A percentile compares a stretch with the other conserved stretches of the same genome.
phyloP scores from a whole-genome alignment of 2,113 vertebrate genomes.

The Alexandromys fortis region DNA sequence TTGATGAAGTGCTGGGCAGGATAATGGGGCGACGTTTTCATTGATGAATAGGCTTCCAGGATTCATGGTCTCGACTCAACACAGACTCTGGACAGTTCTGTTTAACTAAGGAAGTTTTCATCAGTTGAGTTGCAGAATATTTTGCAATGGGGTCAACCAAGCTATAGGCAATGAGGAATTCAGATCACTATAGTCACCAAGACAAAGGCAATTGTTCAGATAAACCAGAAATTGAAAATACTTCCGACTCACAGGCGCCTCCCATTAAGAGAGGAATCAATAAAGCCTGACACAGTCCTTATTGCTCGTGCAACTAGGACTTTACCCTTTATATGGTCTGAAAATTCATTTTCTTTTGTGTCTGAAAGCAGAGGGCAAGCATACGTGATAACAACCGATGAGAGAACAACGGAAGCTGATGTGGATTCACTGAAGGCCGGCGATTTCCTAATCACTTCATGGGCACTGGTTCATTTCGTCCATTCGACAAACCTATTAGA shows the following conservation, averaged over 20 bases:
- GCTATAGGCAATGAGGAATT: background rate
- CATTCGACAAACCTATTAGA: background rate
- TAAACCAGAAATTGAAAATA: conserved; percentile 62
- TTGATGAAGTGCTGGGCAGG: background rate
- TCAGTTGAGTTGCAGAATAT: conserved; percentile 19
- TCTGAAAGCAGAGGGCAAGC: conserved; percentile 29
- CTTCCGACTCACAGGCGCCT: background rate
- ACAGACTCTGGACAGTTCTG: conserved; percentile 60
- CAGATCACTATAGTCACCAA: background rate
- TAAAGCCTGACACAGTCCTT: background rate
- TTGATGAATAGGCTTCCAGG: conserved; percentile 62
- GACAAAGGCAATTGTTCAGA: conserved; percentile 37
- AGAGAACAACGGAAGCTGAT: background rate
- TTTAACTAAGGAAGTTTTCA: conserved; percentile 78
- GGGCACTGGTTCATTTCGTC: background rate
- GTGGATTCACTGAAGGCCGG: background rate
- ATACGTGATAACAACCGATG: background rate
- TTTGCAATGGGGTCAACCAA: conserved; percentile 63
- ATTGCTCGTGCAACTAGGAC: conserved; percentile 23
- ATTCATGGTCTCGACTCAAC: conserved; percentile 30
- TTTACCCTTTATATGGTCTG: background rate
- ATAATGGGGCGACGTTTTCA: conserved; percentile 61
- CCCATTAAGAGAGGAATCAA: conserved; percentile 19
- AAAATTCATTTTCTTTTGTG: conserved; percentile 41
- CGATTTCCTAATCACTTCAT: background rate